Base-by-base conservation (phyloP, 2,113 vertebrate species). In the Collichthys lucidus region DNA sequence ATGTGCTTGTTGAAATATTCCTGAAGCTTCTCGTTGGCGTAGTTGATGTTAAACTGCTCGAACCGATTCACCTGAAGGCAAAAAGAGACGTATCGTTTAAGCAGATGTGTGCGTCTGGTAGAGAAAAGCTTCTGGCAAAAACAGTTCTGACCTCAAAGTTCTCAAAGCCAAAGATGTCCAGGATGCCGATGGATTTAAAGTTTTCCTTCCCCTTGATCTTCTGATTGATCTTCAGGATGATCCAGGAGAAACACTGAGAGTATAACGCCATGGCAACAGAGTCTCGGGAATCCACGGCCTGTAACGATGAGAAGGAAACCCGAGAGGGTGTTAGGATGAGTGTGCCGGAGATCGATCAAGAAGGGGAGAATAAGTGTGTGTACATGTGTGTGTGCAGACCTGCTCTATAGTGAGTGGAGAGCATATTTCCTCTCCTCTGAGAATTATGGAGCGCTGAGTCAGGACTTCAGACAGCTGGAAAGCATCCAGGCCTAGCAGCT, bases 1-100 rank as follows among this genome's bases (percentile, higher is more conserved):
- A 98, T 98, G 63, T 98, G 97, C 70, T 98, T 98, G 93, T 98
- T 98, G 92, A 98, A 98, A 88, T 98, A 98, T 71, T 98, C 96
- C 88, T 98, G 97, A 31, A 98, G 96, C 70, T 98, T 98, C 94
- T 98, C 97, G 24, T 98, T 98, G 84, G 97, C 97, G 19, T 97
- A 98, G 91, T 98, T 98, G 88, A 98, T 97, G 88, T 96, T 98
- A 89, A 98, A 98, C 94, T 98, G 97, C 79, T 98, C 97, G 79
- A 98, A 98, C 3, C 96, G 96, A 88, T 98, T 98, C 79, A 97
- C 96, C 97, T 98, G 90, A 17, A 88, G 7, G 50, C 52, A 74
- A 35, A n/a, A n/a, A 66, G 4, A 80, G 24, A 79, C 44, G 76
- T 1, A 31, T 53, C 40, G 5, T 26, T 11, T 5, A 19, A 2